Conservation (phyloP, 2,797 vertebrate genomes). For the Clarias pachynema region DNA sequence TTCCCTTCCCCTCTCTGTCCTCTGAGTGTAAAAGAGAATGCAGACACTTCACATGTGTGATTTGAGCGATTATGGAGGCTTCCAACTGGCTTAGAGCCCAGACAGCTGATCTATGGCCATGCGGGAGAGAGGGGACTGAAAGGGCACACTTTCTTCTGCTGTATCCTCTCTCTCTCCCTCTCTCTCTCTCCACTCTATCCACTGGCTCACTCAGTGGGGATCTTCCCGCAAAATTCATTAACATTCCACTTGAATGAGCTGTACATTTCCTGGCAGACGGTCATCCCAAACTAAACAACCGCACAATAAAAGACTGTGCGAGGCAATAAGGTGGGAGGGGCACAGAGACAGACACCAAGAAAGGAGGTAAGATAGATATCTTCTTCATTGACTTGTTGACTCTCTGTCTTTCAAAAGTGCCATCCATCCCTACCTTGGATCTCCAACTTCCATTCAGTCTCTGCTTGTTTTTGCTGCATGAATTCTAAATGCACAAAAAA, state of each 20-base stretch:
- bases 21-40: not conserved
- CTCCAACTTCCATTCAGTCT: constrained; percentile 55
- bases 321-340: constrained; percentile 50
- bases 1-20: not conserved
- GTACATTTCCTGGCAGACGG: constrained; percentile 78
- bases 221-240: constrained; percentile 70
- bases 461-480: not conserved
- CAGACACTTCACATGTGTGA: not conserved
- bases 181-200: constrained; percentile 27
- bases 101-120: constrained; percentile 34
- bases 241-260: constrained; percentile 75
- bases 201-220: constrained; percentile 56
- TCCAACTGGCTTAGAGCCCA: constrained; percentile 17
- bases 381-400: constrained; percentile 59
- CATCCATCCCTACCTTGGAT: constrained; percentile 56
- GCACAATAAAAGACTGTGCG: constrained; percentile 65
- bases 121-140: constrained; percentile 8
- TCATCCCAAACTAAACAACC: constrained; percentile 57
- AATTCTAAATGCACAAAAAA: not conserved
- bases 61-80: constrained; percentile 9
- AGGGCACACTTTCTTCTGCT: constrained; percentile 22
- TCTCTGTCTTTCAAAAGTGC: constrained; percentile 60
- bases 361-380: constrained; percentile 70
- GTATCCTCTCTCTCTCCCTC: constrained; percentile 8
- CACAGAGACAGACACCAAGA: constrained; percentile 44